phyloP scores from a whole-genome alignment of 2,797 vertebrate species.

The Chelonia mydas region DNA sequence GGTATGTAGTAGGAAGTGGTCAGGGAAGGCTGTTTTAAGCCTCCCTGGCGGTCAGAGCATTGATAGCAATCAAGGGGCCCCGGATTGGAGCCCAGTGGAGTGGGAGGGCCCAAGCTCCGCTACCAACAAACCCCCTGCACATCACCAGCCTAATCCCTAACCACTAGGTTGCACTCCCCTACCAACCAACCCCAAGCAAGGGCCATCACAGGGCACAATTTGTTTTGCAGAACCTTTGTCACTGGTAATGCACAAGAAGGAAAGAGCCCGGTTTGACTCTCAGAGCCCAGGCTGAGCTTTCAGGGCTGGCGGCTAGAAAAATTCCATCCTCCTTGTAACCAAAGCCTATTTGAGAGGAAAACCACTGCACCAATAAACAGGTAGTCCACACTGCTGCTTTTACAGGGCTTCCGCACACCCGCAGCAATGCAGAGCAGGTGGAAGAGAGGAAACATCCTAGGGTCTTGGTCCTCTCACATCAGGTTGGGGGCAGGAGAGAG shows the following conservation, averaged over 20 bases:
- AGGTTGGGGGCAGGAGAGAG: neutral
- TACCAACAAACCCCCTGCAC: no score
- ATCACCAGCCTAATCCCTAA: no score
- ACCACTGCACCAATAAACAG: fast-evolving
- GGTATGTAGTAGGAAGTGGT: no score
- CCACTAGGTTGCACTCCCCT: no score
- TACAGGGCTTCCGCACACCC: neutral
- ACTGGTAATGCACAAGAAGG: neutral
- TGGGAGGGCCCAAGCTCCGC: no score
- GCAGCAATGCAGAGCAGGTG: neutral
- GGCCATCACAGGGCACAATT: no score
- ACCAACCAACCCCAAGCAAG: no score
- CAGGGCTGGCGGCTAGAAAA: fast-evolving
- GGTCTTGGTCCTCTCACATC: neutral
- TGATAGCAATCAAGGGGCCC: no score
- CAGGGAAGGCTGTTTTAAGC: no score
- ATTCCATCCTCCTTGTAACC: neutral
- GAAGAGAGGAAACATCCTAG: neutral
- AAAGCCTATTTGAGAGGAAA: neutral
- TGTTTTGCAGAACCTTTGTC: neutral
- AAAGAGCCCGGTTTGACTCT: neutral
- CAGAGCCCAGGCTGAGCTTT: neutral
- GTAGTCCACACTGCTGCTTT: neutral
- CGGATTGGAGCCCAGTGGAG: no score
- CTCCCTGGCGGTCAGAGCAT: no score